Evolutionary conservation across 2,888 invertebrate genomes (phyloP).

Genomic region (Eilema depressum): DNA sequence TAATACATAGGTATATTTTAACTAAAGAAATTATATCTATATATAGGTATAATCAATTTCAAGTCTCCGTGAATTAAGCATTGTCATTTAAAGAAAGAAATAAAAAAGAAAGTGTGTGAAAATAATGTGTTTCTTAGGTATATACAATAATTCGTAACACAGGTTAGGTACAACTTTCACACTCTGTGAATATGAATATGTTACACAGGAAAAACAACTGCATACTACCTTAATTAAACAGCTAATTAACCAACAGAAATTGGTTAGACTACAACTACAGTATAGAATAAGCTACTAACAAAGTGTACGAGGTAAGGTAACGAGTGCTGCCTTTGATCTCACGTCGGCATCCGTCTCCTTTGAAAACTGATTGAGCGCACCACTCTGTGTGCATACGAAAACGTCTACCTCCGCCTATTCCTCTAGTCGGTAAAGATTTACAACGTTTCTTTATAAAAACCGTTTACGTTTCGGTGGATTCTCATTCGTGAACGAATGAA

Average conservation of each 20-base stretch:
- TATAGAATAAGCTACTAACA: constrained; percentile 48
- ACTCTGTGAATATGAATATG: too few species aligned
- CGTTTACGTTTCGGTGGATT: constrained; percentile 58
- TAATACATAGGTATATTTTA: too few species aligned
- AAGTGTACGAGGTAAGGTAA: constrained; percentile 57
- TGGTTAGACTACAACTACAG: constrained; percentile 24
- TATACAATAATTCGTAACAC: too few species aligned
- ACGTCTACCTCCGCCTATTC: constrained; percentile 58
- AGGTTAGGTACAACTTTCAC: too few species aligned
- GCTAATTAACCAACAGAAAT: background rate
- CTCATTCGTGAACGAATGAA: constrained; percentile 52
- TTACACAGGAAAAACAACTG: too few species aligned
- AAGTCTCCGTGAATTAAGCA: too few species aligned
- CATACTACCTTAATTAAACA: background rate
- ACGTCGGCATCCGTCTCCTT: constrained; percentile 72
- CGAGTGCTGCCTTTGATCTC: constrained; percentile 77
- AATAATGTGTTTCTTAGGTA: too few species aligned
- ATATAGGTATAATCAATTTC: too few species aligned
- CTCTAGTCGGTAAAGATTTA: constrained; percentile 63
- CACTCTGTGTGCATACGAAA: constrained; percentile 82
- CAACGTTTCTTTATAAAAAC: constrained; percentile 70
- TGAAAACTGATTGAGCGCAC: constrained; percentile 84
- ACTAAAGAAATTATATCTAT: too few species aligned
- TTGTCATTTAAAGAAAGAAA: too few species aligned
- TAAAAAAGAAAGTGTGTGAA: too few species aligned